These are phyloP conservation scores for Lepus europaeus DNA, from an alignment of 2,113 vertebrate species.

Conservation along the genomic window DNA sequence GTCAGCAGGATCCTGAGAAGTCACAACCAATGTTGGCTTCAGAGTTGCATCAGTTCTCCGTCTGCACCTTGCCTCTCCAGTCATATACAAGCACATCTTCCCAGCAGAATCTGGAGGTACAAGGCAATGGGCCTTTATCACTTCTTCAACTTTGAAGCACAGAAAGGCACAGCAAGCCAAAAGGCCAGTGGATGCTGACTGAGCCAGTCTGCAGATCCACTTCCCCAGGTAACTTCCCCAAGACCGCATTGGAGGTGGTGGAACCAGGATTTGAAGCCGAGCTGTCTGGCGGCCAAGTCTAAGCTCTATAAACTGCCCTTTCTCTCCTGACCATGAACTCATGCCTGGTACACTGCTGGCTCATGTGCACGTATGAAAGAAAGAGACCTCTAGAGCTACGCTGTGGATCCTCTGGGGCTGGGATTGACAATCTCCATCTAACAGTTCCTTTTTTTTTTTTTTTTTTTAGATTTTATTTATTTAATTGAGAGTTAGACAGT, in stretches of 20 bases:
- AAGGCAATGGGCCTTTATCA: neutral
- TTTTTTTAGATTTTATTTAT: too few species aligned
- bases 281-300: neutral
- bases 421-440: neutral
- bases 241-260: neutral
- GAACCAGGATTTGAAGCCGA: conserved; percentile 8
- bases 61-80: neutral
- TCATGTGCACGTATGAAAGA: neutral
- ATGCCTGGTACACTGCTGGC: neutral
- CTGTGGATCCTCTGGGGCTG: neutral
- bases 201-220: neutral
- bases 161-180: neutral
- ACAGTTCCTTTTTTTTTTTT: too few species aligned
- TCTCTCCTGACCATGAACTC: neutral
- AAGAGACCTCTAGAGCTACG: neutral
- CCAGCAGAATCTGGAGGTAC: neutral
- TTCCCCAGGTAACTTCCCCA: neutral
- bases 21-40: neutral
- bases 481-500: too few species aligned
- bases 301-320: neutral
- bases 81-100: neutral
- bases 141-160: neutral
- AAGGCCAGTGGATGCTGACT: neutral
- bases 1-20: neutral
- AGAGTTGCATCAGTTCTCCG: neutral